Evolutionary conservation across 2,113 vertebrate species (phyloP), one percentile per base, ranked within the genome.

Genomic region (Brachypodius melanocephalos): DNA sequence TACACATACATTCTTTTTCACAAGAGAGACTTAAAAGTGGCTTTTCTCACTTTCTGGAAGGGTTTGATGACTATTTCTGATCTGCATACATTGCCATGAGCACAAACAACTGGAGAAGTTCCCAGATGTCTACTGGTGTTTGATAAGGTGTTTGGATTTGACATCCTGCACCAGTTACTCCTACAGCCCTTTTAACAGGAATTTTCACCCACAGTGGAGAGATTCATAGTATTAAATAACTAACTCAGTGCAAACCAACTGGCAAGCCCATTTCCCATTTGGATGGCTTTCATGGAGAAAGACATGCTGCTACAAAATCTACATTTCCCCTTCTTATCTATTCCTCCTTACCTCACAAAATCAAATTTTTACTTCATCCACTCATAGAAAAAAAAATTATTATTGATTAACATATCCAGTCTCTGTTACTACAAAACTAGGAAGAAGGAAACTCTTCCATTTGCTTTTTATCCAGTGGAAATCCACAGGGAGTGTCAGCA

Each of bases 141-240:
- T 34, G 24, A 22, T 12, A 36, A 28, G 13, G 57, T 25, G 19
- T 62, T 76, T 75, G 20, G 17, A 59, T 49, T 63, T 7, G 1
- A 29, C 17, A 46, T 26, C 25, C n/a, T 45, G 13, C 51, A 42
- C 11, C 38, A 49, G 12, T 77, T 49, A 52, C 6, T 78, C 7
- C 10, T 9, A 52, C 7, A 54, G 12, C 22, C 6, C 22, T 46
- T 82, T 92, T 2, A 9, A 46, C 8, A 78, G 4, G 5, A n/a
- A 52, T 21, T 67, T 68, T 49, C 15, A 29, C 1, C 10, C 40
- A 40, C 0, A 0, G 4, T 24, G 3, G 25, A 31, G 28, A 75
- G 34, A 76, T 29, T 5, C 40, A 77, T 3, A 28, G 17, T 19
- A 61, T 31, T 54, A 89, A 69, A 36, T 32, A 89, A 36, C 13